These are phyloP conservation scores for Carcina quercana DNA, from an alignment of 2,888 invertebrate species.

Conservation along the genomic window DNA sequence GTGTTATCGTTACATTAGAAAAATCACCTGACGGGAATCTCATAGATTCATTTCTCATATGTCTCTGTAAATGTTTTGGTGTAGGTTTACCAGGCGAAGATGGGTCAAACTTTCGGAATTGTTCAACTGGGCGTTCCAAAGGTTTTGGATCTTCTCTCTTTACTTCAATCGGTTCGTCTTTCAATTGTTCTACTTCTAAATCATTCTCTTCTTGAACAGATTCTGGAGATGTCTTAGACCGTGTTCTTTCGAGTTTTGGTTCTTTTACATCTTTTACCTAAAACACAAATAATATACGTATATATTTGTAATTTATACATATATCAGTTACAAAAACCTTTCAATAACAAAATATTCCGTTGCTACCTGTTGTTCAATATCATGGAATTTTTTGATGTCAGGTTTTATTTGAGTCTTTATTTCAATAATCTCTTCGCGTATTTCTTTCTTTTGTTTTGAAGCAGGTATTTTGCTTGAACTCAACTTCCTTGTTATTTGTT, in stretches of 20 bases:
- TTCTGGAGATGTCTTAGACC: conserved; percentile 58
- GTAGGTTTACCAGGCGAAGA: conserved; percentile 67
- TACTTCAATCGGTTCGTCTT: conserved; percentile 31
- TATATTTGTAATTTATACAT: neutral
- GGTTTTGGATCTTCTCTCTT: conserved; percentile 47
- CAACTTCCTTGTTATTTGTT: conserved; percentile 83
- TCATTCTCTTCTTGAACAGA: conserved; percentile 44
- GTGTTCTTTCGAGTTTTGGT: conserved; percentile 50
- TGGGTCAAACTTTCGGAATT: conserved; percentile 61
- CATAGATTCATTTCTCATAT: conserved; percentile 72
- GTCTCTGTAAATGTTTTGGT: conserved; percentile 67
- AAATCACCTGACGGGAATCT: conserved; percentile 70
- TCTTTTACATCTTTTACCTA: conserved; percentile 36
- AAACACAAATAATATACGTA: neutral
- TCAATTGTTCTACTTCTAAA: conserved; percentile 31
- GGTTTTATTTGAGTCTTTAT: conserved; percentile 79
- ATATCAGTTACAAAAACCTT: neutral
- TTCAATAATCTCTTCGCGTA: conserved; percentile 81
- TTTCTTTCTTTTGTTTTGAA: conserved; percentile 82
- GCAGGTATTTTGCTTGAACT: conserved; percentile 82
- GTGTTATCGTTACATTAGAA: conserved; percentile 65
- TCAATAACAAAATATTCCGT: conserved; percentile 11
- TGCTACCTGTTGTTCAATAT: conserved; percentile 57
- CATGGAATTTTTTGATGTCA: conserved; percentile 68
- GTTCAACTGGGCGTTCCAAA: conserved; percentile 48